A percentile compares a stretch with the other conserved stretches of the same genome.
Evolutionary conservation across 2,113 vertebrate genomes (phyloP).

Genomic region (Dasypus novemcinctus): DNA sequence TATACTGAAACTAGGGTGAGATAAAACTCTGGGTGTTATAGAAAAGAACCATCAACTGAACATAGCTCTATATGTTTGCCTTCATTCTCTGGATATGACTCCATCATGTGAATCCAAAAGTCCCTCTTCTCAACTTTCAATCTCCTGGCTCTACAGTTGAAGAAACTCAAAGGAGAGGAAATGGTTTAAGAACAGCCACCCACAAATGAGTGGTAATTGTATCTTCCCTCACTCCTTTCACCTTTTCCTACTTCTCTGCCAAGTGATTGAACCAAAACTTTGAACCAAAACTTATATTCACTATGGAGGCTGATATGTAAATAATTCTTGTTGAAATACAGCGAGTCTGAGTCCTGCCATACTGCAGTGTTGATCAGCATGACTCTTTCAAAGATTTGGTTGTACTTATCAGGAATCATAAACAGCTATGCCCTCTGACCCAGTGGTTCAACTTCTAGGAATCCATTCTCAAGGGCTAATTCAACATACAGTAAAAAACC

Average conservation of each 20-base stretch:
- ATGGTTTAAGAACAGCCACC: conserved; percentile 3
- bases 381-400: background rate
- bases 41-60: too few relatives aligned
- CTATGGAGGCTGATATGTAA: background rate
- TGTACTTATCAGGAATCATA: conserved; percentile 4
- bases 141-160: background rate
- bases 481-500: background rate
- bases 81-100: too few relatives aligned
- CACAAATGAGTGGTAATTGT: background rate
- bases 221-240: background rate
- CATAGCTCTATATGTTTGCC: too few relatives aligned
- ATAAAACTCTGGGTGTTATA: background rate
- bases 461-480: background rate
- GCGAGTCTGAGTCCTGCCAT: background rate
- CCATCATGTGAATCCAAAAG: too few relatives aligned
- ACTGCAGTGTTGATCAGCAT: background rate
- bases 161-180: background rate
- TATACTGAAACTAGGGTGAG: background rate
- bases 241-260: background rate
- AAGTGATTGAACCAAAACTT: background rate
- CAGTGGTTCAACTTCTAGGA: conserved; percentile 50
- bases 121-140: too few relatives aligned
- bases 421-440: conserved; percentile 14
- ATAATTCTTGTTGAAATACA: conserved; percentile 19
- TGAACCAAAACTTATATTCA: background rate